A percentile compares a stretch with the other conserved stretches of the same genome.
Evolutionary conservation across 35 echinoderm and acorn worm species (phyloP).

Genomic region (Apostichopus parvimensis): DNA sequence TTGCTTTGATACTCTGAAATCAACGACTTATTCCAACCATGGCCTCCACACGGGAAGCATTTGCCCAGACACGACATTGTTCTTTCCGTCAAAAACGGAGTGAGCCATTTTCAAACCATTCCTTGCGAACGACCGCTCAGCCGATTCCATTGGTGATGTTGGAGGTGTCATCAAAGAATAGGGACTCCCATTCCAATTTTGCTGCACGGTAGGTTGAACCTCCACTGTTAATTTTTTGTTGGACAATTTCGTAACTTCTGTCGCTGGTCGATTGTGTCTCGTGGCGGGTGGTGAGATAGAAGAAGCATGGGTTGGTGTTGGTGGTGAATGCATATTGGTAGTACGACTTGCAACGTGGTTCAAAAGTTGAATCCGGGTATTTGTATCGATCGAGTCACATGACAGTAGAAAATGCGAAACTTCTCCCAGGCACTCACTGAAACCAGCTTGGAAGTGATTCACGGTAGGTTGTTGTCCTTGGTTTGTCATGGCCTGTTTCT

Average conservation of each 20-base stretch:
- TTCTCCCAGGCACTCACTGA: conserved; percentile 85
- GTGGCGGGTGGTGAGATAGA: not conserved
- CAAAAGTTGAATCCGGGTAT: conserved; percentile 72
- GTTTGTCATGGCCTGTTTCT: conserved; percentile 15
- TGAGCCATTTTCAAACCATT: too few species aligned
- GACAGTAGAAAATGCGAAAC: conserved; percentile 72
- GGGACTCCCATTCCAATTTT: not conserved
- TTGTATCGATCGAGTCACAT: conserved; percentile 74
- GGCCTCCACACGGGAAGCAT: too few species aligned
- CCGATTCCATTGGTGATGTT: not conserved
- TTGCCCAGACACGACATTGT: too few species aligned
- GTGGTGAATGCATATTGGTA: conserved; percentile 35
- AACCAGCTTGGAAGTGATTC: conserved; percentile 84
- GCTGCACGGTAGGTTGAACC: not conserved
- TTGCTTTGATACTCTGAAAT: too few species aligned
- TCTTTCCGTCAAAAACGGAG: too few species aligned
- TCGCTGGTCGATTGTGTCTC: not conserved
- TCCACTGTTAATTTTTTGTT: not conserved
- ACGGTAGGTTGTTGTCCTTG: conserved; percentile 33
- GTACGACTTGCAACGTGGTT: conserved; percentile 70
- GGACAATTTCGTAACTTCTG: not conserved
- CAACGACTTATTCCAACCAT: too few species aligned
- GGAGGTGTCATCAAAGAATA: conserved; percentile 21
- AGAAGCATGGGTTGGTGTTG: not conserved
- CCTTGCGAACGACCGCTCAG: not conserved